A percentile compares a stretch with the other conserved stretches of the same genome.
Evolutionary conservation across 2,888 invertebrate genomes (phyloP).

Genomic region (Eupithecia subfuscata): DNA sequence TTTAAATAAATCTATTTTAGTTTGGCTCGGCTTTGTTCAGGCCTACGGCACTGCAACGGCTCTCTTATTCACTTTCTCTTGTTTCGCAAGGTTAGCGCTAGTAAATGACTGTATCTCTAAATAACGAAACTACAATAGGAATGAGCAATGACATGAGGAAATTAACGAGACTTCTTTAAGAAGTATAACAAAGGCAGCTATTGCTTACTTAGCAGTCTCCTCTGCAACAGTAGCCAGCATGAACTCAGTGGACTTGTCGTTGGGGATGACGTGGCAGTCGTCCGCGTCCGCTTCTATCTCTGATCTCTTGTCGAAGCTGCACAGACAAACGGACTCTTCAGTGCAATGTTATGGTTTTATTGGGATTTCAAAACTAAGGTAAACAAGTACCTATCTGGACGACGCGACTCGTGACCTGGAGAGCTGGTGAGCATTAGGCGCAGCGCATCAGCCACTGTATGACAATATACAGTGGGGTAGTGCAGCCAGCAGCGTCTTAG

Average conservation of each 20-base stretch:
- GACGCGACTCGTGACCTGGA: not conserved
- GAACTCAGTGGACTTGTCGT: constrained; percentile 95
- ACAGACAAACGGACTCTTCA: constrained; percentile 42
- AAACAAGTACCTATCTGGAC: not conserved
- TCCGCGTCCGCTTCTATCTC: constrained; percentile 85
- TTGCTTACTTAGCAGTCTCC: constrained; percentile 89
- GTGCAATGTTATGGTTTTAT: not conserved
- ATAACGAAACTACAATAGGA: no score
- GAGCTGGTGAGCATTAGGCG: not conserved
- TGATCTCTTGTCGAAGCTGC: constrained; percentile 80
- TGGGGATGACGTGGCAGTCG: constrained; percentile 93
- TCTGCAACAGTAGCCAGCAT: constrained; percentile 95
- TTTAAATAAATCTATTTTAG: no score
- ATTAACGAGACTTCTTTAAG: not conserved
- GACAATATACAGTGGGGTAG: not conserved
- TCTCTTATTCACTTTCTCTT: no score
- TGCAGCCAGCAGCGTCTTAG: no score
- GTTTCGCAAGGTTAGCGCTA: no score
- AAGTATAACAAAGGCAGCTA: not conserved
- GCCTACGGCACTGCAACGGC: no score
- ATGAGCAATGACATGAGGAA: no score
- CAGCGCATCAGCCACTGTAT: not conserved
- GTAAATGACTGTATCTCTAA: no score
- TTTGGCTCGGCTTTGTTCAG: no score
- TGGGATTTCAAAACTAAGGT: not conserved